Evolutionary conservation across 2,113 vertebrate species (phyloP), one percentile per base, ranked within the genome.

Genomic region (Austrofundulus limnaeus): DNA sequence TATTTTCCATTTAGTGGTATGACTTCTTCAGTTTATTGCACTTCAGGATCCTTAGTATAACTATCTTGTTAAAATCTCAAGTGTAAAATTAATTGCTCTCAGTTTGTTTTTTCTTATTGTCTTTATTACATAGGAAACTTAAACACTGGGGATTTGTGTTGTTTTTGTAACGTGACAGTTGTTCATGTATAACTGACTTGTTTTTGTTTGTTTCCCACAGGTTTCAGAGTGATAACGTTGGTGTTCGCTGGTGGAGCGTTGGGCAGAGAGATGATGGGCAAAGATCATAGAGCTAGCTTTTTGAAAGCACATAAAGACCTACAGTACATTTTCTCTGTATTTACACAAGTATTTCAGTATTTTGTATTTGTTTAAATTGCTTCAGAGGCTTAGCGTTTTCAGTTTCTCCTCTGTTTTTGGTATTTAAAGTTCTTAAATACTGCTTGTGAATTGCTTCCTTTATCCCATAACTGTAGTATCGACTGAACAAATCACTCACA

Each of bases 151-250:
- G 85, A 87, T 83, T 90, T 87, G 85, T 87, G 64, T 74, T 74
- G 81, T 65, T 79, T 43, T 63, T 45, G 57, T 48, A 37, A 9
- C n/a, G 21, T 0, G 46, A 20, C n/a, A 0, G 17, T 0, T 1
- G 41, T 79, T 60, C 0, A 19, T 66, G 84, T 54, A 78, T 66
- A 53, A 58, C 69, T 81, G 34, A 86, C 75, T 71, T 93, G 90
- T 92, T 85, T 80, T 60, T 77, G 85, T 85, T 76, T 93, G 91
- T 95, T 92, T 91, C 88, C 87, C 90, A 60, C 89, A 99, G 97
- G 94, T 93, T 41, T 77, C 77, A 71, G 55, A 90, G 92, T 90
- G 93, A 87, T 43, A 92, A 92, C 90, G 94, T 93, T 92, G 81
- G 65, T 6, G 78, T 38, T 66, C 41, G 91, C 91, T 90, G 92